Percentiles rank a stretch among this genome's conserved stretches.
Conservation (phyloP, 2,113 vertebrate genomes). For the Corythoichthys haematopterus region DNA sequence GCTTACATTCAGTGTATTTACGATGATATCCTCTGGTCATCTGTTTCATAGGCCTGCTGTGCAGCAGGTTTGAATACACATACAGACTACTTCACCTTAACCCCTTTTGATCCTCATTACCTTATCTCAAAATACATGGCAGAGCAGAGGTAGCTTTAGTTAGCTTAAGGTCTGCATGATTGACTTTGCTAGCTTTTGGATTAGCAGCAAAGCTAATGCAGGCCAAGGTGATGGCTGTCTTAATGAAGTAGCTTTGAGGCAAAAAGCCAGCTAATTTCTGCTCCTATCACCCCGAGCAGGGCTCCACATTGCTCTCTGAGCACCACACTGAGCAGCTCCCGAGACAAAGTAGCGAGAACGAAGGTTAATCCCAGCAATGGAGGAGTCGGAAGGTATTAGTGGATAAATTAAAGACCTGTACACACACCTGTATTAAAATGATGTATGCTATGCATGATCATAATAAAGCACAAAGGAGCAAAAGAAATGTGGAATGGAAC, state of each 20-base stretch:
- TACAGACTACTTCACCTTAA: slow-evolving; percentile 42
- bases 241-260: slow-evolving; percentile 62
- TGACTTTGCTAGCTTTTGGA: slow-evolving; percentile 65
- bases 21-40: slow-evolving; percentile 53
- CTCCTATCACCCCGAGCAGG: slow-evolving; percentile 59
- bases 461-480: neutral
- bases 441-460: neutral
- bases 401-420: slow-evolving; percentile 52
- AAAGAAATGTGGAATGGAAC: too few species aligned
- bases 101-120: slow-evolving; percentile 56
- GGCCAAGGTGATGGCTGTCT: slow-evolving; percentile 65
- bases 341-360: slow-evolving; percentile 59
- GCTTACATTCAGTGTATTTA: slow-evolving; percentile 36
- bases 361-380: slow-evolving; percentile 59
- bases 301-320: slow-evolving; percentile 33
- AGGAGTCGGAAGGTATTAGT: slow-evolving; percentile 50
- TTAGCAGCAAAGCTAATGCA: slow-evolving; percentile 50
- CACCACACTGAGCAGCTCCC: slow-evolving; percentile 33
- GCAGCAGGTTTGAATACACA: slow-evolving; percentile 33
- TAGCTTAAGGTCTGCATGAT: slow-evolving; percentile 53
- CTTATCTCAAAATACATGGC: slow-evolving; percentile 60
- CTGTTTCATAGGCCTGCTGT: slow-evolving; percentile 28
- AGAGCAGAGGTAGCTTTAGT: slow-evolving; percentile 45
- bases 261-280: slow-evolving; percentile 70
- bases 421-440: slow-evolving; percentile 54